Evolutionary conservation across 2,113 vertebrate genomes (phyloP).

Genomic region (Eonycteris spelaea): DNA sequence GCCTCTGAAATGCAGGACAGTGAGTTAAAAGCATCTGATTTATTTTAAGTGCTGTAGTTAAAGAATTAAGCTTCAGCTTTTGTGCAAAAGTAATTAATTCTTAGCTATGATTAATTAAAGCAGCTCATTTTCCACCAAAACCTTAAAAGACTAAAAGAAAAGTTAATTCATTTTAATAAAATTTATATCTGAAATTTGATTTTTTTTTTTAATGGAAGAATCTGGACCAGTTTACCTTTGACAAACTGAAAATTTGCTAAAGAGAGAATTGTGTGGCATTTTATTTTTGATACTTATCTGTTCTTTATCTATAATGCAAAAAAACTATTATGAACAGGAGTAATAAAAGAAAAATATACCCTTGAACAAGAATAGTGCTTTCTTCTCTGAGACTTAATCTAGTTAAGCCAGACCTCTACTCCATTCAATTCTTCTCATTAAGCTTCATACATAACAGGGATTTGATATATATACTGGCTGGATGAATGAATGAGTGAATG

Average conservation of each 20-base stretch:
- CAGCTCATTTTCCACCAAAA: constrained; percentile 43
- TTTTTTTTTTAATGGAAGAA: constrained; percentile 10
- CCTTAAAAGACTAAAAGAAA: constrained; percentile 38
- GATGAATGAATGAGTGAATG: neutral
- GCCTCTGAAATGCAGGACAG: constrained; percentile 61
- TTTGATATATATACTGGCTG: neutral
- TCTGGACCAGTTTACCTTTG: neutral
- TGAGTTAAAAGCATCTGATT: constrained; percentile 43
- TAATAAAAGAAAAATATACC: neutral
- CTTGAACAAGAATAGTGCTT: neutral
- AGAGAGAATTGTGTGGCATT: neutral
- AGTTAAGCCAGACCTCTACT: neutral
- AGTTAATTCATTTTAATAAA: neutral
- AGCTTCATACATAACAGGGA: neutral
- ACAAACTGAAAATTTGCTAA: neutral
- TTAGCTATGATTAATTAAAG: constrained; percentile 47
- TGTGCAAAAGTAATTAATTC: neutral
- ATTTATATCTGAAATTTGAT: constrained; percentile 19
- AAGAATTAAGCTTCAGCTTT: constrained; percentile 52
- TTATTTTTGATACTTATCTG: neutral
- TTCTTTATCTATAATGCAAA: neutral
- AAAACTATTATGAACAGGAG: neutral
- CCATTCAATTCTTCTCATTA: neutral
- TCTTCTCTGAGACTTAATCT: neutral
- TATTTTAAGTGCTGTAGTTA: neutral